Evolutionary conservation across 1,140 invertebrate species (phyloP).

Genomic region (Halesus radiatus): DNA sequence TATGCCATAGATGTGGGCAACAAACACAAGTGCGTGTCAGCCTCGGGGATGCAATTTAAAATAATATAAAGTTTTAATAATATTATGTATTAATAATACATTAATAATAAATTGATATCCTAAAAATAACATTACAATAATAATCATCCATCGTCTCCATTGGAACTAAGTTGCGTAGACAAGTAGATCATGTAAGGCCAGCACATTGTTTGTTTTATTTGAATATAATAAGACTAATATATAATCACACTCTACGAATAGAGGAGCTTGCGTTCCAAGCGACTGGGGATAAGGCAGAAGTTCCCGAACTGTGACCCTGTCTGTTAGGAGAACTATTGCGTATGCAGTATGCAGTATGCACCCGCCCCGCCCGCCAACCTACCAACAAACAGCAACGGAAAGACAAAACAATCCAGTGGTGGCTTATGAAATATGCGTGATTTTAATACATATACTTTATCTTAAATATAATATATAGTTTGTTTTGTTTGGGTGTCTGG

Average conservation of each 20-base stretch:
- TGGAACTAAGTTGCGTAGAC: conserved; percentile 45
- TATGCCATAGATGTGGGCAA: too few relatives aligned
- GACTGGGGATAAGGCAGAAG: conserved; percentile 13
- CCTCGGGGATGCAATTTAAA: conserved; percentile 43
- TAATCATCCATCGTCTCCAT: conserved; percentile 24
- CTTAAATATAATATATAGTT: conserved; percentile 53
- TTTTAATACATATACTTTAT: conserved; percentile 49
- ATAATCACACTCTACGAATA: conserved; percentile 29
- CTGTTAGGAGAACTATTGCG: background rate
- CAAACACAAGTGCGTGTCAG: background rate
- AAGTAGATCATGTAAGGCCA: conserved; percentile 47
- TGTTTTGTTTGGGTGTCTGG: conserved; percentile 42
- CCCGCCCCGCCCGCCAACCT: background rate
- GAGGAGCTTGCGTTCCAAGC: too few relatives aligned
- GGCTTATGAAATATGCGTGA: conserved; percentile 51
- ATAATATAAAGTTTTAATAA: conserved; percentile 45
- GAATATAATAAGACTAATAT: conserved; percentile 39
- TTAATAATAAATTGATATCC: conserved; percentile 50
- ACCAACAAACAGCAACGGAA: conserved; percentile 35
- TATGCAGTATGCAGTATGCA: too few relatives aligned
- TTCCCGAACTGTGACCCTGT: conserved; percentile 14
- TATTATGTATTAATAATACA: conserved; percentile 48
- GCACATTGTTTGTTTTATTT: conserved; percentile 31
- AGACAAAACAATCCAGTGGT: conserved; percentile 42
- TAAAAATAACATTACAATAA: conserved; percentile 45